Conservation (phyloP, 2,113 vertebrate genomes). For the Dermatemys mawii region DNA sequence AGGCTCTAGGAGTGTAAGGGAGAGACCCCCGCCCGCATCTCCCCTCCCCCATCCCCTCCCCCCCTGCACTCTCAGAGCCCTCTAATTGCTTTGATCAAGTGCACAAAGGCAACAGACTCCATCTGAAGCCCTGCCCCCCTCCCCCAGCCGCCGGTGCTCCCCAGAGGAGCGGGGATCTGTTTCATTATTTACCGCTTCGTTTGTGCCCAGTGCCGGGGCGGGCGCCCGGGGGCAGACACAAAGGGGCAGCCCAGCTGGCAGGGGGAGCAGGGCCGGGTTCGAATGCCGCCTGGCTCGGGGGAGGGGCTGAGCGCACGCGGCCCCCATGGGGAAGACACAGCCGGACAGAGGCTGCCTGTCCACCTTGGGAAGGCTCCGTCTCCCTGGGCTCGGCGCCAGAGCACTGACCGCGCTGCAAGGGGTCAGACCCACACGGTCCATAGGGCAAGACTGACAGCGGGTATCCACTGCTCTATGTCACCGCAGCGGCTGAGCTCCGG, state of each 20-base stretch:
- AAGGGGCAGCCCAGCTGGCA: not conserved
- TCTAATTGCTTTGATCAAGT: not conserved
- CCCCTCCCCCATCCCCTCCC: no score
- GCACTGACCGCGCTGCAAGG: not conserved
- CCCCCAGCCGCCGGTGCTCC: not conserved
- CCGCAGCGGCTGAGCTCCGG: no score
- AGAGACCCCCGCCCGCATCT: no score
- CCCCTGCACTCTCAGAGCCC: not conserved
- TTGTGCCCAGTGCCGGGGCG: not conserved
- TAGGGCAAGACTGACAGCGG: no score
- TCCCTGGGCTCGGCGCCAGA: no score
- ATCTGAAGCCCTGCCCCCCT: not conserved
- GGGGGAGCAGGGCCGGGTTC: not conserved
- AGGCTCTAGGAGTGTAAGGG: no score
- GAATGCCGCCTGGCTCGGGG: not conserved
- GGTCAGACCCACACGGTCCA: not conserved
- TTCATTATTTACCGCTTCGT: not conserved
- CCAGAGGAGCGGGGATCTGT: not conserved
- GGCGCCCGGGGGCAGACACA: not conserved
- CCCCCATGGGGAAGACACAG: no score
- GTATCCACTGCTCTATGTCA: no score
- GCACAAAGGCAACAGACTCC: not conserved
- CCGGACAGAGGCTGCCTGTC: no score
- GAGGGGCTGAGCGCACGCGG: no score
- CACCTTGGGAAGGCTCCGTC: no score